Conservation (phyloP, 2,797 vertebrate genomes). For the Cryptoblepharus egeriae region DNA sequence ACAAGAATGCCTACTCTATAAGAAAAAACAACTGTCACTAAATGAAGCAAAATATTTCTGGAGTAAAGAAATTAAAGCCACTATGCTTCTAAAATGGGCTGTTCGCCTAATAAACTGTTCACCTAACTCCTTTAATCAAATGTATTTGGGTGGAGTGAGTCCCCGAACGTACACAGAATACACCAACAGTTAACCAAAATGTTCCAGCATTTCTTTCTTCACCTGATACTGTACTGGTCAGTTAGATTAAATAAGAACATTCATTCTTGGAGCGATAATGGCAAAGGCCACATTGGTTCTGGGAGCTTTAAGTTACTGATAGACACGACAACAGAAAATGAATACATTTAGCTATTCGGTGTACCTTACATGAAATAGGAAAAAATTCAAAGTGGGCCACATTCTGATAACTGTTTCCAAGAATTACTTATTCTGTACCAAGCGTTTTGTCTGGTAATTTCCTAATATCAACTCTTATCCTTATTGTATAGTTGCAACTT, state of each 20-base stretch:
- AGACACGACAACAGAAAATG: constrained; percentile 33
- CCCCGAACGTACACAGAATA: constrained; percentile 38
- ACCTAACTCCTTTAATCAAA: constrained; percentile 20
- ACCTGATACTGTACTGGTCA: constrained; percentile 51
- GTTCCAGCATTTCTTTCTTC: constrained; percentile 23
- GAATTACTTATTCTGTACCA: background rate
- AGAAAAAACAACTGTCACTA: constrained; percentile 54
- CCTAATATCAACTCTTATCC: constrained; percentile 15
- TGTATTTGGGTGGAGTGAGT: background rate
- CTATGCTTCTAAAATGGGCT: constrained; percentile 45
- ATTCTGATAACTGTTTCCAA: constrained; percentile 35
- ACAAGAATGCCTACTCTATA: constrained; percentile 58
- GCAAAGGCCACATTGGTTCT: constrained; percentile 68
- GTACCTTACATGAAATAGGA: constrained; percentile 46
- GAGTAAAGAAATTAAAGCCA: constrained; percentile 59
- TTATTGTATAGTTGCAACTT: constrained; percentile 20
- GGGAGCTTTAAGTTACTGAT: constrained; percentile 41
- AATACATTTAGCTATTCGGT: constrained; percentile 3
- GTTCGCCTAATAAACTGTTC: constrained; percentile 36
- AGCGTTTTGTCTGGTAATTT: constrained; percentile 4
- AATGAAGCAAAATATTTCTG: constrained; percentile 43
- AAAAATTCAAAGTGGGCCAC: constrained; percentile 49
- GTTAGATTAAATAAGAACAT: constrained; percentile 61
- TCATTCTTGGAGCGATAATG: constrained; percentile 63
- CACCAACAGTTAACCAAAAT: constrained; percentile 39